Base-by-base conservation (phyloP, 2,888 invertebrate genomes). In the Alsophila aescularia region DNA sequence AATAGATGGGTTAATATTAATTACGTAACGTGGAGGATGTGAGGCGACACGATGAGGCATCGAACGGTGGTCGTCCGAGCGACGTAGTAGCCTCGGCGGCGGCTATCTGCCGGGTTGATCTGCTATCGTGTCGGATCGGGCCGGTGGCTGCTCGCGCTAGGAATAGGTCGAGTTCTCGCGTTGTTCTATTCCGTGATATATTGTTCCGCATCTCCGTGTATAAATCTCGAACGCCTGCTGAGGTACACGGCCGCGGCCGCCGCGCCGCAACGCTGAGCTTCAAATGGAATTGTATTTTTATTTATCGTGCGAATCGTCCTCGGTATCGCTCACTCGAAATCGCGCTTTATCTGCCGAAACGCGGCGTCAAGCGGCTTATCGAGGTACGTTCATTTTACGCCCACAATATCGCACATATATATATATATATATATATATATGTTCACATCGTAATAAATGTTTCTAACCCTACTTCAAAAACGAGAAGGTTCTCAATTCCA, bases 231-330 rank as follows among this genome's bases (percentile, higher is more conserved):
- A 82, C 88, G 89, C 91, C 91, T 87, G 91, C 91, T 91, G 91
- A 89, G 91, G 90, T 90, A 90, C 91, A 90, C 86, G 90, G 85
- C 86, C 88, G 79, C 79, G 81, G 84, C 83, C 85, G 86, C 83
- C 78, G 85, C 42, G 42, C 50, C 44, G 78, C 87, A 84, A 79
- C 84, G 75, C 77, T 79, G 78, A 77, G 87, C 87, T 84, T 89
- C 88, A 88, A 90, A 90, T 90, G 88, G 90, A 90, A 91, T 90
- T 90, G 89, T 91, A 85, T 90, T 91, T 90, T 91, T 91, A 91
- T 91, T 91, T 91, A 90, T 90, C 88, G 90, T 89, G 87, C 87
- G 88, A 90, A 90, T 85, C 83, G 87, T 78, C 78, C 84, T 81
- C 83, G 79, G 84, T 90, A 90, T 91, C 87, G 84, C 85, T 87